These are phyloP conservation scores for Hermetia illucens DNA, from an alignment of 1,140 invertebrate genomes.

Conservation along the genomic window DNA sequence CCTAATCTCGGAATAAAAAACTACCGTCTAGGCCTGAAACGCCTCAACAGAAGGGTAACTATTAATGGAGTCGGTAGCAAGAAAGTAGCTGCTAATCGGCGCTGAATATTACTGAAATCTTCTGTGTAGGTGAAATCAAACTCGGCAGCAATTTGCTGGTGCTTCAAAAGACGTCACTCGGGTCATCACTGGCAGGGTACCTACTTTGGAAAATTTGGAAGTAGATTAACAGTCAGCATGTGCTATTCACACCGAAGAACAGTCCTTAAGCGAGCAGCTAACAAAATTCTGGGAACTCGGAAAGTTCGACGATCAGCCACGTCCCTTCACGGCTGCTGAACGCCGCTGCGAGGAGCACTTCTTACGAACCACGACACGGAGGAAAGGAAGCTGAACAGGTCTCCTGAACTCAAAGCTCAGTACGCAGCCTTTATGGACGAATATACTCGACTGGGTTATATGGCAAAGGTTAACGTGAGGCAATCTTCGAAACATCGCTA, in stretches of 20 bases:
- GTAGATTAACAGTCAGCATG: too few species aligned
- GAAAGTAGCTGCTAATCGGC: slow-evolving; percentile 17
- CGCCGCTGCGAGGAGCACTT: slow-evolving; percentile 13
- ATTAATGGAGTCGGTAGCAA: too few species aligned
- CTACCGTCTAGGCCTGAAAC: too few species aligned
- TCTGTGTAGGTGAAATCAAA: slow-evolving; percentile 12
- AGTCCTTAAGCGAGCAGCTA: slow-evolving; percentile 2
- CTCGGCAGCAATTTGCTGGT: slow-evolving; percentile 9
- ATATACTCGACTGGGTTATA: slow-evolving; percentile 14
- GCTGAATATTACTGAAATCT: slow-evolving; percentile 19
- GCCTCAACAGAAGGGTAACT: too few species aligned
- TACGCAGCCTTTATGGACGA: slow-evolving; percentile 20
- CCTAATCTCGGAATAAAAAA: too few species aligned
- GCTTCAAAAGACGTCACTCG: slow-evolving; percentile 22
- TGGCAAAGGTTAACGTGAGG: slow-evolving; percentile 7
- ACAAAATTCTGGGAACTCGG: slow-evolving; percentile 20
- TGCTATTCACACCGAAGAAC: too few species aligned
- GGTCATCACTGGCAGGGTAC: slow-evolving; percentile 9
- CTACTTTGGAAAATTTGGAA: too few species aligned
- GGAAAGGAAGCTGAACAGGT: slow-evolving; percentile 9
- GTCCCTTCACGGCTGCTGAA: slow-evolving; percentile 6
- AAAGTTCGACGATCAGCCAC: slow-evolving; percentile 5
- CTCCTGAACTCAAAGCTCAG: slow-evolving; percentile 8
- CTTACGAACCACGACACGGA: slow-evolving; percentile 7
- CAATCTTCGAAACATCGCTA: slow-evolving; percentile 6